Percentiles rank a stretch among this genome's conserved stretches.
phyloP scores from a whole-genome alignment of 2,888 invertebrate species.

The Eudemis profundana region DNA sequence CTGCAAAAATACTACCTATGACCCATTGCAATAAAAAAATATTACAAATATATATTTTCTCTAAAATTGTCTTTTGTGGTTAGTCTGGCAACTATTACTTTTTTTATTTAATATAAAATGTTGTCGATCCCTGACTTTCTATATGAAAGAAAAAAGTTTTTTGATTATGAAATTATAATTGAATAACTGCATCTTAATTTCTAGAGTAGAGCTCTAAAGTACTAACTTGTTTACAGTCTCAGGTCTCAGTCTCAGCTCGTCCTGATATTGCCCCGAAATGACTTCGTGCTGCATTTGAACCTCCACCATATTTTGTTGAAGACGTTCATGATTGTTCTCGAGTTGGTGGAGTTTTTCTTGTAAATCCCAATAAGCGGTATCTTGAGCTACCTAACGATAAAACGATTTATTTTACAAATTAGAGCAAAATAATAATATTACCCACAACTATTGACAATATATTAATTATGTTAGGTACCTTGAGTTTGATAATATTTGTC shows the following conservation, averaged over 20 bases:
- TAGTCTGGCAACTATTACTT: too few relatives aligned
- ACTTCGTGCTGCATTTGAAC: conserved; percentile 77
- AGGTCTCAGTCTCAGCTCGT: conserved; percentile 70
- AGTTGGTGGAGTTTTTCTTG: conserved; percentile 69
- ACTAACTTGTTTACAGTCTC: conserved; percentile 71
- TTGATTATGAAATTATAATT: too few relatives aligned
- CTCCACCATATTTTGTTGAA: conserved; percentile 76
- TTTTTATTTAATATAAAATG: conserved; percentile 10
- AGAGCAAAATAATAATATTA: too few relatives aligned
- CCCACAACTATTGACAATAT: too few relatives aligned
- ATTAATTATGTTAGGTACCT: too few relatives aligned
- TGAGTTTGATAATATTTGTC: conserved; percentile 71
- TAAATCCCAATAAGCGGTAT: conserved; percentile 75
- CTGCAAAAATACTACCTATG: too few relatives aligned
- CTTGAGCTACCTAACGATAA: conserved; percentile 69
- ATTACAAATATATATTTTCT: too few relatives aligned
- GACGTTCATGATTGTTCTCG: conserved; percentile 68
- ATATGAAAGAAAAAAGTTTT: neutral
- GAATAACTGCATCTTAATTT: too few relatives aligned
- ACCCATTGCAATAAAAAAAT: too few relatives aligned
- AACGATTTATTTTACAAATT: neutral
- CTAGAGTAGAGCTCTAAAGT: too few relatives aligned
- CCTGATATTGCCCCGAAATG: conserved; percentile 69
- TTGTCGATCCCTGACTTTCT: conserved; percentile 5
- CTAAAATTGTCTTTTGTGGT: too few relatives aligned